Percentiles rank a stretch among this genome's conserved stretches.
These are phyloP conservation scores for Drosophila paramelanica DNA, from an alignment of 2,888 invertebrate genomes.

Conservation along the genomic window DNA sequence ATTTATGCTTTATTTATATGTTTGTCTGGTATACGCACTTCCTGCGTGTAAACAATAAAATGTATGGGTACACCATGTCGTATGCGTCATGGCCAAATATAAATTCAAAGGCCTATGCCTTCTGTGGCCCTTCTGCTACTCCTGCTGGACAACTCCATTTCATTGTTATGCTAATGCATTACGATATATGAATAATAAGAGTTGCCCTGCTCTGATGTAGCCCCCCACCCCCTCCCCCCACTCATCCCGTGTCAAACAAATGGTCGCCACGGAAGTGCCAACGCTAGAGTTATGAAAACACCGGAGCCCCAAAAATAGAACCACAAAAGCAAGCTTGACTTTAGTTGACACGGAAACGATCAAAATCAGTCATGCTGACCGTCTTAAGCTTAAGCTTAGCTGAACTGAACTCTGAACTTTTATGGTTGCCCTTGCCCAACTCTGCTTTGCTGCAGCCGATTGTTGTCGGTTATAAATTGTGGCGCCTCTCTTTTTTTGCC, in stretches of 20 bases:
- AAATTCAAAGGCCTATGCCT: constrained; percentile 58
- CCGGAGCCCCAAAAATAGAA: constrained; percentile 12
- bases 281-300: constrained; percentile 61
- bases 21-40: constrained; percentile 68
- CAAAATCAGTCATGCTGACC: constrained; percentile 40
- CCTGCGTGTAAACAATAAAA: constrained; percentile 72
- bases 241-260: neutral
- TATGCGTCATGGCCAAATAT: constrained; percentile 63
- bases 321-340: constrained; percentile 49
- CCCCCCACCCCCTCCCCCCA: neutral
- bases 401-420: constrained; percentile 17
- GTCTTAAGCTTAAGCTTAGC: constrained; percentile 37
- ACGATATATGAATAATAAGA: constrained; percentile 80
- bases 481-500: constrained; percentile 33
- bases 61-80: constrained; percentile 61
- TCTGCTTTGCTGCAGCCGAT: constrained; percentile 31
- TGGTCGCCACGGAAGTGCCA: constrained; percentile 39
- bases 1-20: constrained; percentile 79
- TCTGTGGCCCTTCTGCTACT: constrained; percentile 32
- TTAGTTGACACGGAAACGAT: constrained; percentile 52
- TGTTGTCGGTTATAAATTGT: constrained; percentile 46
- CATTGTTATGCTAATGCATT: constrained; percentile 80
- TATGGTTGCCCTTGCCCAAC: constrained; percentile 37
- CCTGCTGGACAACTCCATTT: constrained; percentile 56
- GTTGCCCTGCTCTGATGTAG: constrained; percentile 2